phyloP scores from a whole-genome alignment of 2,797 vertebrate species.

The Echiichthys vipera region DNA sequence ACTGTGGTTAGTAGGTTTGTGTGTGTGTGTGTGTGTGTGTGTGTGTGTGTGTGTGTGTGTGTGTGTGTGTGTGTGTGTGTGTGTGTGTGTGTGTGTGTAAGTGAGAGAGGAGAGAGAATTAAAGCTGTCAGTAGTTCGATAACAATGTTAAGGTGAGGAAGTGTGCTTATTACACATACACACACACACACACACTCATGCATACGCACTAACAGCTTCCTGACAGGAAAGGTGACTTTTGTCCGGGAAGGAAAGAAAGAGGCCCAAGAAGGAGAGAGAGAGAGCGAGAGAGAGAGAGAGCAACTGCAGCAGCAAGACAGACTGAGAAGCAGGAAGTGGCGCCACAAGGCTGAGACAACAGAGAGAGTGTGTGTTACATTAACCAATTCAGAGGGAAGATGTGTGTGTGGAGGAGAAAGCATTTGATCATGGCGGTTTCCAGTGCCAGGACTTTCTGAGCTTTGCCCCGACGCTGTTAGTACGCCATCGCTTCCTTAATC shows the following conservation, averaged over 20 bases:
- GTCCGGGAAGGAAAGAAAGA: not conserved
- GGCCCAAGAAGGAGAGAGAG: not conserved
- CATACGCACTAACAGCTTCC: not conserved
- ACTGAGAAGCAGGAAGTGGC: not conserved
- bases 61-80: conserved; percentile 18
- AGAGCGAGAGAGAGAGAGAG: not conserved
- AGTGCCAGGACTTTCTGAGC: too few relatives aligned
- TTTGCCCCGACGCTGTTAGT: too few relatives aligned
- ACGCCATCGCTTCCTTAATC: too few relatives aligned
- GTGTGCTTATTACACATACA: conserved; percentile 28
- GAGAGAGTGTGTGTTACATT: not conserved
- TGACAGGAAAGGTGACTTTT: conserved; percentile 69
- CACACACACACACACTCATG: conserved; percentile 11
- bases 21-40: not conserved
- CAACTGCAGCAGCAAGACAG: too few relatives aligned
- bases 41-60: conserved; percentile 31
- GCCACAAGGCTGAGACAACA: not conserved
- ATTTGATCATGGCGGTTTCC: too few relatives aligned
- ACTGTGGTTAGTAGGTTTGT: conserved; percentile 8
- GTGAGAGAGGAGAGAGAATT: conserved; percentile 25
- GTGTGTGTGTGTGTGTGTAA: conserved; percentile 10
- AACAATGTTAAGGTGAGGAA: conserved; percentile 55
- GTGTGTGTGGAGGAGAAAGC: not conserved
- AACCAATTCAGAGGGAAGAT: not conserved
- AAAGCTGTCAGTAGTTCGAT: conserved; percentile 51